Evolutionary conservation across 35 echinoderm and acorn worm genomes (phyloP).

Genomic region (Ptychodera flava): DNA sequence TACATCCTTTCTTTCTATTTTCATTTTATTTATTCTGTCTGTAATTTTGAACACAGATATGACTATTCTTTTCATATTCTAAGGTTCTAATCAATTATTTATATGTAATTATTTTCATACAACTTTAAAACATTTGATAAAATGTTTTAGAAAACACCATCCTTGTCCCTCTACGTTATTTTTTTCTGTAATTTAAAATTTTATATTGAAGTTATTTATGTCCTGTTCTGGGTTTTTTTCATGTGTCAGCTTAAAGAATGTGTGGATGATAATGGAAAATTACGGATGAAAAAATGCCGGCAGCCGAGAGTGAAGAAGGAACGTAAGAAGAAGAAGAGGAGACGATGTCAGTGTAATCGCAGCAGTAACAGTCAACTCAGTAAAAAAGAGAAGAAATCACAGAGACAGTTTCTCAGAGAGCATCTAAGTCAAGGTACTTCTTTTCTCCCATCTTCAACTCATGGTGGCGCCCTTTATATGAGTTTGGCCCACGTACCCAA

Average conservation of each 20-base stretch:
- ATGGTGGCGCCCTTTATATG: too few relatives aligned
- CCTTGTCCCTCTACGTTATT: too few relatives aligned
- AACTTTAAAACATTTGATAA: too few relatives aligned
- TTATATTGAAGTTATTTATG: not conserved
- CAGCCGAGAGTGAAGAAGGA: not conserved
- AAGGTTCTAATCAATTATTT: too few relatives aligned
- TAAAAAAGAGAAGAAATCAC: slow-evolving; percentile 56
- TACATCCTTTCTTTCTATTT: too few relatives aligned
- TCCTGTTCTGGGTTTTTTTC: not conserved
- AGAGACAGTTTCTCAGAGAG: slow-evolving; percentile 47
- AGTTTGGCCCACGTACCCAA: too few relatives aligned
- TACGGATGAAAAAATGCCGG: not conserved
- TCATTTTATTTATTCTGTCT: too few relatives aligned
- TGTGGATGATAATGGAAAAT: not conserved
- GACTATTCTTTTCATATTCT: too few relatives aligned
- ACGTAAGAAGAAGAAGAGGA: not conserved
- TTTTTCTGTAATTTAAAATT: not conserved
- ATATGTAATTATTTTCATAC: too few relatives aligned
- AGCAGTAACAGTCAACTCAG: slow-evolving; percentile 22
- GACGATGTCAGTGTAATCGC: slow-evolving; percentile 6
- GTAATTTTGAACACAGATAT: too few relatives aligned
- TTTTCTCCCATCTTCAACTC: not conserved
- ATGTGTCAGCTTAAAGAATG: slow-evolving; percentile 9
- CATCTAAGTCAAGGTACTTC: slow-evolving; percentile 31
- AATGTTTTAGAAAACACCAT: too few relatives aligned